These are phyloP conservation scores for Proctacanthus coquilletti DNA, from an alignment of 1,140 invertebrate genomes.

Conservation along the genomic window DNA sequence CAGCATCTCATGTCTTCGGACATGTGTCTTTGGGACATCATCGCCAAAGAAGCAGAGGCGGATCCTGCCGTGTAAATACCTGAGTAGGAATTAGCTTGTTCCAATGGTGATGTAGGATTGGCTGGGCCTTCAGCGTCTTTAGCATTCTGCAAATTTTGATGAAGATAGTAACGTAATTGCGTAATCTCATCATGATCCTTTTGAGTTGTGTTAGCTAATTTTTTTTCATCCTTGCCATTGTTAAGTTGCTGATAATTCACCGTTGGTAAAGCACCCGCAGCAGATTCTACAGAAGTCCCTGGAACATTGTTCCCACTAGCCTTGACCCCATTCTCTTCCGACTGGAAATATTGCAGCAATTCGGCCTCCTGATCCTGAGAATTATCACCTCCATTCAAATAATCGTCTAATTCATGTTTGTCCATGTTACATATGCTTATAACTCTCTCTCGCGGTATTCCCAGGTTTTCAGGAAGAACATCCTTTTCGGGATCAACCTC, in stretches of 20 bases:
- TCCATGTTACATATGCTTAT: slow-evolving; percentile 56
- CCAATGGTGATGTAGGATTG: neutral
- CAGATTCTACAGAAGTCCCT: neutral
- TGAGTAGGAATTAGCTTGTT: neutral
- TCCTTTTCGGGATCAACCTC: slow-evolving; percentile 13
- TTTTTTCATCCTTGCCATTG: neutral
- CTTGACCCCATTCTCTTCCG: slow-evolving; percentile 29
- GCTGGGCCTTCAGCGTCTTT: neutral
- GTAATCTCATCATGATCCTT: slow-evolving; percentile 2
- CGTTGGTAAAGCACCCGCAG: slow-evolving; percentile 9
- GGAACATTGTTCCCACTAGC: neutral
- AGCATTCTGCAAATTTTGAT: slow-evolving; percentile 4
- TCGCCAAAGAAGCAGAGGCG: slow-evolving; percentile 29
- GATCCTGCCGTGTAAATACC: slow-evolving; percentile 17
- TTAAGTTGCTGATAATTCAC: neutral
- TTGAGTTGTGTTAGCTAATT: neutral
- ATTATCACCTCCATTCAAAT: slow-evolving; percentile 54
- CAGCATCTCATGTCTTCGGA: neutral
- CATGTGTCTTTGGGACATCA: slow-evolving; percentile 26
- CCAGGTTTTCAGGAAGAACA: slow-evolving; percentile 21
- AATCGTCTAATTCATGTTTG: slow-evolving; percentile 61
- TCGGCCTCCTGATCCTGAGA: slow-evolving; percentile 68
- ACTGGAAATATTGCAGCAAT: slow-evolving; percentile 60
- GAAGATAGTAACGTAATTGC: slow-evolving; percentile 6
- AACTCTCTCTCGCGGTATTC: slow-evolving; percentile 38